phyloP scores from a whole-genome alignment of 2,797 vertebrate species.

The Salarias fasciatus region DNA sequence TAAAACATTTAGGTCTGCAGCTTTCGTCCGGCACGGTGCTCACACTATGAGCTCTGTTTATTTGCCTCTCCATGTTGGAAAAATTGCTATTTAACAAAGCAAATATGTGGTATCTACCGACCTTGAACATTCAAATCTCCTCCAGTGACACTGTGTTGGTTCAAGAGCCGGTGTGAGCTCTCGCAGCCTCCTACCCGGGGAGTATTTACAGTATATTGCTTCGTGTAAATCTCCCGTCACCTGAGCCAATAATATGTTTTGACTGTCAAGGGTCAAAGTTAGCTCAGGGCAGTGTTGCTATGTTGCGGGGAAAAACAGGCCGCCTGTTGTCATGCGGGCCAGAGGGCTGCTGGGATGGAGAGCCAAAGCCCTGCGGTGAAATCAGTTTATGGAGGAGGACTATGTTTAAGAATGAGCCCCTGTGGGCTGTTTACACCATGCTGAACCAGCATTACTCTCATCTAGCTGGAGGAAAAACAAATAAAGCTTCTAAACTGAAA shows the following conservation, averaged over 20 bases:
- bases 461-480: slow-evolving; percentile 68
- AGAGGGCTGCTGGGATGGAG: slow-evolving; percentile 65
- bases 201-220: slow-evolving; percentile 39
- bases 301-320: slow-evolving; percentile 71
- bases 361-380: slow-evolving; percentile 70
- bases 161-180: slow-evolving; percentile 16
- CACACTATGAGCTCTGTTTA: slow-evolving; percentile 22
- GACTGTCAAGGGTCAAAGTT: slow-evolving; percentile 64
- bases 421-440: slow-evolving; percentile 60
- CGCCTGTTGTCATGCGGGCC: slow-evolving; percentile 73
- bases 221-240: slow-evolving; percentile 57
- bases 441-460: slow-evolving; percentile 69
- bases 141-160: slow-evolving; percentile 29
- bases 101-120: slow-evolving; percentile 40
- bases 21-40: slow-evolving; percentile 19
- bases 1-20: slow-evolving; percentile 30
- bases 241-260: slow-evolving; percentile 69
- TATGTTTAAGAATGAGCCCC: slow-evolving; percentile 70
- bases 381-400: slow-evolving; percentile 67
- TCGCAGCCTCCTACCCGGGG: slow-evolving; percentile 18
- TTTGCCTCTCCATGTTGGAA: slow-evolving; percentile 33
- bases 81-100: slow-evolving; percentile 41
- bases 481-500: slow-evolving; percentile 56
- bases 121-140: slow-evolving; percentile 42
- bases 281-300: slow-evolving; percentile 71